phyloP scores from a whole-genome alignment of 2,888 invertebrate species.

The Hyles lineata region DNA sequence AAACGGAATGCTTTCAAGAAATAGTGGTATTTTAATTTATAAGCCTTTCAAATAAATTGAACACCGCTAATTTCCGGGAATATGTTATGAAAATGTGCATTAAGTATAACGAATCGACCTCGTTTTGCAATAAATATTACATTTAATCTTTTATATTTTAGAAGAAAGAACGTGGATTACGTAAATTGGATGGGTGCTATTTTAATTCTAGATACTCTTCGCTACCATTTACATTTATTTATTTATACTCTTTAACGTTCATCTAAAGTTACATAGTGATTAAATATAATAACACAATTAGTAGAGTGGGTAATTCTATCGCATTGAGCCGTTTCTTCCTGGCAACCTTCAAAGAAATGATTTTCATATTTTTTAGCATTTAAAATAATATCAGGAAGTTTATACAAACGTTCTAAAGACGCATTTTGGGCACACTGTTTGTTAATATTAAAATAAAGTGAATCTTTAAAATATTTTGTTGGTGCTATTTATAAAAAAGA shows the following conservation, averaged over 20 bases:
- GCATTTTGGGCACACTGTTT: not conserved
- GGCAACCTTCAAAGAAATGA: too few species aligned
- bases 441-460: not conserved
- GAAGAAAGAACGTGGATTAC: not conserved
- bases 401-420: not conserved
- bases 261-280: too few species aligned
- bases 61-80: conserved; percentile 24
- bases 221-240: not conserved
- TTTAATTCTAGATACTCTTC: not conserved
- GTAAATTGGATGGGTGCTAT: too few species aligned
- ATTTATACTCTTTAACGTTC: not conserved
- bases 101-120: not conserved
- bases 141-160: not conserved
- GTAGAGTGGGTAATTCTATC: too few species aligned
- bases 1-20: conserved; percentile 26
- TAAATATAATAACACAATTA: too few species aligned
- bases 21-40: conserved; percentile 24
- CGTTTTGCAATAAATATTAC: not conserved
- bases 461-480: not conserved
- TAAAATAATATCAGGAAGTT: too few species aligned
- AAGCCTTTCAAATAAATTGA: conserved; percentile 32
- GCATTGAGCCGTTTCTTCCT: too few species aligned
- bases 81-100: conserved; percentile 20
- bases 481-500: conserved; percentile 5
- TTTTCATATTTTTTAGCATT: too few species aligned